Conservation (phyloP, 2,113 vertebrate genomes). For the Mesembrinibis cayennensis region DNA sequence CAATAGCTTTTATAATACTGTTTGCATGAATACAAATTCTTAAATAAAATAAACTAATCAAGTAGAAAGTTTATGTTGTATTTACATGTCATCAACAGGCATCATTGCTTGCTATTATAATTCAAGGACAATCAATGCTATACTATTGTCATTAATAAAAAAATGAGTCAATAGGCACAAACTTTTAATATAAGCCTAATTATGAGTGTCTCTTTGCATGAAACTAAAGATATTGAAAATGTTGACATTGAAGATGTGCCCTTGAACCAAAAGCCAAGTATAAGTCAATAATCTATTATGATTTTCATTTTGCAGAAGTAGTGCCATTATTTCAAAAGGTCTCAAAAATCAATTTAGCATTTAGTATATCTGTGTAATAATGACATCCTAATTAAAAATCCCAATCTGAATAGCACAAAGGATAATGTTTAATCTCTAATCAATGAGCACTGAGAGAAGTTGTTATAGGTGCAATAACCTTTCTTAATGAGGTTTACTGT, state of each 20-base stretch:
- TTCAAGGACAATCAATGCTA: conserved; percentile 83
- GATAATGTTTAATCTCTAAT: conserved; percentile 80
- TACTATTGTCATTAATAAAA: conserved; percentile 83
- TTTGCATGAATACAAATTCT: not conserved
- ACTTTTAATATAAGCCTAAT: conserved; percentile 80
- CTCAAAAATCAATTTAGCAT: conserved; percentile 81
- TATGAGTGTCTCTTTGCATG: conserved; percentile 76
- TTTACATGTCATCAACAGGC: conserved; percentile 29
- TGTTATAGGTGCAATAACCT: conserved; percentile 74
- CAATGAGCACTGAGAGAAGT: conserved; percentile 70
- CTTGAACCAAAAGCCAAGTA: conserved; percentile 75
- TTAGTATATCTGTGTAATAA: conserved; percentile 83
- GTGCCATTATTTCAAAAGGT: conserved; percentile 81
- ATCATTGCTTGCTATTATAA: conserved; percentile 75
- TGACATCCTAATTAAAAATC: conserved; percentile 84
- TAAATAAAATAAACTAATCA: conserved; percentile 36
- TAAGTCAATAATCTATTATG: conserved; percentile 89
- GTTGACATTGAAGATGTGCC: conserved; percentile 81
- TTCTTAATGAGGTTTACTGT: conserved; percentile 62
- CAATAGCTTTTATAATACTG: not conserved
- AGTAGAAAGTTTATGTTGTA: conserved; percentile 15
- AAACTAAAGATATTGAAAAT: conserved; percentile 82
- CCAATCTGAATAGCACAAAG: conserved; percentile 73
- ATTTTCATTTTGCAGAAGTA: conserved; percentile 85
- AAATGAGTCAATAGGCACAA: conserved; percentile 77